These are phyloP conservation scores for Corapipo altera DNA, from an alignment of 2,113 vertebrate species.

Conservation along the genomic window DNA sequence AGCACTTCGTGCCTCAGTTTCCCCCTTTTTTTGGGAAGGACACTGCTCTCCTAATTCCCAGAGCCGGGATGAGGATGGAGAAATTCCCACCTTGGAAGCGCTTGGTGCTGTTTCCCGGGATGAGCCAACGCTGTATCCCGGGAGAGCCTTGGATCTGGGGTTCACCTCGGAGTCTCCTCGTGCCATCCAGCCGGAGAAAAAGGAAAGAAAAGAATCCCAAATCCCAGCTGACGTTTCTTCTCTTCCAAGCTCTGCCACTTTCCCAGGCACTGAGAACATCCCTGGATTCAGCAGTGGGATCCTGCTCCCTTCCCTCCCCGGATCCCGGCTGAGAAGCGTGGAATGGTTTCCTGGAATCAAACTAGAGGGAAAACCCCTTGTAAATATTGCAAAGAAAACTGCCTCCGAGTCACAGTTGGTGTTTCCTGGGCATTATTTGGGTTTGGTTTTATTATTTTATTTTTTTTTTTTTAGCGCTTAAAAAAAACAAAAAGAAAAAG, in stretches of 20 bases:
- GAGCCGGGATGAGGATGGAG: not conserved
- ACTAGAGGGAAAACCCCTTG: not conserved
- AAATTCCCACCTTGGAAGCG: not conserved
- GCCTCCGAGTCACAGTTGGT: not conserved
- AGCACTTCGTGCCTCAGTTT: not conserved
- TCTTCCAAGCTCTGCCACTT: not conserved
- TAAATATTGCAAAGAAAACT: not conserved
- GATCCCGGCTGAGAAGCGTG: not conserved
- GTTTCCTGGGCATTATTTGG: not conserved
- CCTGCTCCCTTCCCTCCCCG: not conserved
- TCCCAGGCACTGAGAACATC: fast-evolving
- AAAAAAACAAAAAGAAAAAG: too few relatives aligned
- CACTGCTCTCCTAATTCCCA: conserved; percentile 42
- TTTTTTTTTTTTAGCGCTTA: not conserved
- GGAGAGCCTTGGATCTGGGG: not conserved
- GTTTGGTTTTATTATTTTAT: not conserved
- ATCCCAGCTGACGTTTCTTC: not conserved
- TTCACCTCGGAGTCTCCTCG: not conserved
- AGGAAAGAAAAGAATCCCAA: not conserved
- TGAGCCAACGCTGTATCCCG: fast-evolving
- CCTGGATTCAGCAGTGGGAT: not conserved
- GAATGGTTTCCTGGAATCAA: not conserved
- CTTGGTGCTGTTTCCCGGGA: not conserved
- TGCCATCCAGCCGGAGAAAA: not conserved
- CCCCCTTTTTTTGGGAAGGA: not conserved